Percentiles rank a stretch among this genome's conserved stretches.
phyloP scores from a whole-genome alignment of 2,113 vertebrate species.

The Saccopteryx leptura region DNA sequence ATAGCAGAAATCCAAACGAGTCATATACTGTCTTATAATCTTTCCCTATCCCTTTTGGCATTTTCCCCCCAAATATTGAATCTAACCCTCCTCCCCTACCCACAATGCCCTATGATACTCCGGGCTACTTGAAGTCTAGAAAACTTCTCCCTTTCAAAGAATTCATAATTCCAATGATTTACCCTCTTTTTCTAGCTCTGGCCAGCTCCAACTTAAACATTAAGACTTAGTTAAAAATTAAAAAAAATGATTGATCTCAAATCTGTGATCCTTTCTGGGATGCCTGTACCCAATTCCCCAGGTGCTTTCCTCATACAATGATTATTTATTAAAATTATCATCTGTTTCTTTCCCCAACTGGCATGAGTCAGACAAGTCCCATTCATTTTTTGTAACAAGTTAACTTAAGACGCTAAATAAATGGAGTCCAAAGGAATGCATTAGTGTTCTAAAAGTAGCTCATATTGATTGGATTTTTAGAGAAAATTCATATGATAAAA shows the following conservation, averaged over 20 bases:
- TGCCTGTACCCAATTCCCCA: background rate
- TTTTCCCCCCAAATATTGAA: slow-evolving; percentile 13
- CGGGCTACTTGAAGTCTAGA: background rate
- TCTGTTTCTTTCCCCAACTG: background rate
- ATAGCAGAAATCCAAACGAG: slow-evolving; percentile 27
- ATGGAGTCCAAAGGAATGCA: background rate
- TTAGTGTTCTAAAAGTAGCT: background rate
- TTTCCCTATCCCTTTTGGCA: background rate
- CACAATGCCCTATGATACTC: background rate
- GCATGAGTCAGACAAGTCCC: background rate
- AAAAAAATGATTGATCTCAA: background rate
- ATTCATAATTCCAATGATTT: background rate
- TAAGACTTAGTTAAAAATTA: background rate
- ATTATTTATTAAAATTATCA: background rate
- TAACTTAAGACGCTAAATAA: slow-evolving; percentile 34
- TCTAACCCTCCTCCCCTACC: background rate
- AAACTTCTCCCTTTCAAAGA: background rate
- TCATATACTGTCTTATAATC: background rate
- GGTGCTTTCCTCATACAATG: background rate
- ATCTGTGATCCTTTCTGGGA: background rate
- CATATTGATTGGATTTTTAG: background rate
- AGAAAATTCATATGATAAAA: slow-evolving; percentile 1
- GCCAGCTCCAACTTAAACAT: slow-evolving; percentile 18
- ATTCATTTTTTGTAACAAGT: slow-evolving; percentile 53
- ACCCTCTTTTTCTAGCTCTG: background rate